phyloP scores from a whole-genome alignment of 2,113 vertebrate genomes.

The Gila orcuttii region DNA sequence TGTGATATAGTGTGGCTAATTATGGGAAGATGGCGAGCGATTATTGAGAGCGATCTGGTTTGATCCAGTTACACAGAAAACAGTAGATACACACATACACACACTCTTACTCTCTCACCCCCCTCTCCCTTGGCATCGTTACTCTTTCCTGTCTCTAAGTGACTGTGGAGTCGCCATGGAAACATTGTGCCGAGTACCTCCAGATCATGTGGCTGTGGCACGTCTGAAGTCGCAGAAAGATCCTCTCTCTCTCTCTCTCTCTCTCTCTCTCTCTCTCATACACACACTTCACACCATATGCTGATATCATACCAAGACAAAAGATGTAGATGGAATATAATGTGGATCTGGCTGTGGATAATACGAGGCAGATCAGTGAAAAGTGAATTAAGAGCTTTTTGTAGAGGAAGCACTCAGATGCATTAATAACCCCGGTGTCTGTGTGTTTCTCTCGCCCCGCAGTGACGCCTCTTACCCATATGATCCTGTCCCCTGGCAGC shows the following conservation, averaged over 20 bases:
- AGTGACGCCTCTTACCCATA: constrained; percentile 75
- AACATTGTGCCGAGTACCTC: constrained; percentile 61
- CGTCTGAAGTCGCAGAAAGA: constrained; percentile 57
- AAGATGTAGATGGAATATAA: constrained; percentile 34
- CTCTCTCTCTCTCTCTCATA: neutral
- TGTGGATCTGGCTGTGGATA: constrained; percentile 7
- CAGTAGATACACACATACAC: constrained; percentile 49
- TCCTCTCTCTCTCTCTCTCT: constrained; percentile 8
- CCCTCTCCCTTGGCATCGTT: constrained; percentile 49
- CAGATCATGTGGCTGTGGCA: constrained; percentile 60
- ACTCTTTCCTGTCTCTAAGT: constrained; percentile 62
- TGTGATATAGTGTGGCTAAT: constrained; percentile 56
- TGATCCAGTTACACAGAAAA: constrained; percentile 64
- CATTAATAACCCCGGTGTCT: constrained; percentile 20
- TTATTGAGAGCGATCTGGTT: constrained; percentile 61
- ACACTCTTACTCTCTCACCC: constrained; percentile 9
- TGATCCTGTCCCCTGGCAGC: constrained; percentile 84
- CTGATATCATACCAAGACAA: constrained; percentile 53
- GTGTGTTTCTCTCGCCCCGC: constrained; percentile 51
- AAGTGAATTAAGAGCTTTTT: constrained; percentile 1
- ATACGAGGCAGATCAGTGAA: constrained; percentile 20
- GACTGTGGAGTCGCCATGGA: constrained; percentile 63
- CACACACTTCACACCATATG: constrained; percentile 43
- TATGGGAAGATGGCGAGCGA: constrained; percentile 52
- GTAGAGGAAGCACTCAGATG: constrained; percentile 3